Percentiles rank a stretch among this genome's conserved stretches.
These are phyloP conservation scores for Sinonovacula constricta DNA, from an alignment of 1,140 invertebrate species.

Conservation along the genomic window DNA sequence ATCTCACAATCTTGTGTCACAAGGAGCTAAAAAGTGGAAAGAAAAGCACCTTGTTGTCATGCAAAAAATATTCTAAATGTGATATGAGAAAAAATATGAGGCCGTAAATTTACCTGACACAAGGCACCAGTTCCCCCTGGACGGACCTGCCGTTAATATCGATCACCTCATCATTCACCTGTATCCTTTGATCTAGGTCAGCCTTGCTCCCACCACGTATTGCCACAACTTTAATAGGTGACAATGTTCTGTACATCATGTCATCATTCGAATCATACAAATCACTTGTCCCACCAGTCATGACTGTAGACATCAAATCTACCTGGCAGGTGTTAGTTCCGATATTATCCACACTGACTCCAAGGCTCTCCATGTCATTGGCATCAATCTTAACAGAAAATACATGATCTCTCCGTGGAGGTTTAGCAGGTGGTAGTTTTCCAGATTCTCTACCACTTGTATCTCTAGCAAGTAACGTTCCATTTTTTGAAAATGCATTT, in stretches of 20 bases:
- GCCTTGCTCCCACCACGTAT: slow-evolving; percentile 5
- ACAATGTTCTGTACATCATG: slow-evolving; percentile 39
- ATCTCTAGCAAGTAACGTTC: slow-evolving; percentile 18
- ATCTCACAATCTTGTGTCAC: too few relatives aligned
- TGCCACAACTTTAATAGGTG: slow-evolving; percentile 34
- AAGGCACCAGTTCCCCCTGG: slow-evolving; percentile 18
- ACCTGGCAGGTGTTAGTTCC: neutral
- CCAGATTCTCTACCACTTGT: neutral
- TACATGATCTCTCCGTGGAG: slow-evolving; percentile 44
- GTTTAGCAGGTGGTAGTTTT: slow-evolving; percentile 37
- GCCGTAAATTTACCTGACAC: slow-evolving; percentile 19
- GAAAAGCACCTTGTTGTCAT: too few relatives aligned
- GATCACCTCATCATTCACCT: slow-evolving; percentile 41
- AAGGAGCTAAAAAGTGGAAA: too few relatives aligned
- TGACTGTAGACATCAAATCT: neutral
- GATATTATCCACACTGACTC: slow-evolving; percentile 17
- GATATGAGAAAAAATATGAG: too few relatives aligned
- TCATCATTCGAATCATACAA: slow-evolving; percentile 34
- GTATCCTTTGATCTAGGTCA: slow-evolving; percentile 9
- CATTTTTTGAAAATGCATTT: slow-evolving; percentile 23
- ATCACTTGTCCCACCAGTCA: neutral
- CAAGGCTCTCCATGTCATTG: slow-evolving; percentile 10
- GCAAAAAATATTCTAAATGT: too few relatives aligned
- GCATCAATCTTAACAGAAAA: slow-evolving; percentile 24
- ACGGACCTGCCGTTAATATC: slow-evolving; percentile 38